Conservation (phyloP, 2,797 vertebrate genomes). For the Gambusia yucatana region DNA sequence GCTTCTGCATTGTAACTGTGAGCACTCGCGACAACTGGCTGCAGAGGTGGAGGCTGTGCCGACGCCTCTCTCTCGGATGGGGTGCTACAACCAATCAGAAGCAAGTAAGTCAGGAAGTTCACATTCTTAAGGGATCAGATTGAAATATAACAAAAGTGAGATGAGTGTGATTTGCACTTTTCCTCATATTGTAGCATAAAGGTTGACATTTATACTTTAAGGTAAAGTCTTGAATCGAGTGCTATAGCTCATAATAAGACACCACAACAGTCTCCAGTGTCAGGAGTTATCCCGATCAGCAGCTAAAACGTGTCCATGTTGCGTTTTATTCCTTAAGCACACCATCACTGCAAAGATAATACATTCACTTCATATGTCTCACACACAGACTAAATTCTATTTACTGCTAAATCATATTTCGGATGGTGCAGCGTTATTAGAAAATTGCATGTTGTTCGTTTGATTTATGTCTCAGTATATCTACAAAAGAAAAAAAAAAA, state of each 20-base stretch:
- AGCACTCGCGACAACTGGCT: slow-evolving; percentile 84
- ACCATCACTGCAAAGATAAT: slow-evolving; percentile 72
- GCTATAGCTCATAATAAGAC: slow-evolving; percentile 54
- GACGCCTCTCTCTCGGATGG: slow-evolving; percentile 33
- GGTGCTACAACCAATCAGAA: slow-evolving; percentile 55
- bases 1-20: slow-evolving; percentile 90
- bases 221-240: slow-evolving; percentile 52
- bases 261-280: slow-evolving; percentile 43
- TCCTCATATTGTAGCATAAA: slow-evolving; percentile 3
- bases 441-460: slow-evolving; percentile 76
- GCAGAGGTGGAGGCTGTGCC: slow-evolving; percentile 30
- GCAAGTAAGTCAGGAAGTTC: slow-evolving; percentile 7
- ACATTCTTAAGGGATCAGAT: slow-evolving; percentile 1
- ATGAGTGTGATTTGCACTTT: not conserved
- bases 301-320: slow-evolving; percentile 64
- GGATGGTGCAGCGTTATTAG: slow-evolving; percentile 73
- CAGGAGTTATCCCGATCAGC: slow-evolving; percentile 65
- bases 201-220: slow-evolving; percentile 25
- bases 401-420: slow-evolving; percentile 83
- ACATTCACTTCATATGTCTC: slow-evolving; percentile 76
- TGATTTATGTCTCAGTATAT: slow-evolving; percentile 81
- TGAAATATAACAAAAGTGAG: slow-evolving; percentile 24
- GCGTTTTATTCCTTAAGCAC: slow-evolving; percentile 70
- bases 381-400: slow-evolving; percentile 78
- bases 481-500: slow-evolving; percentile 40